Base-by-base conservation (phyloP, 1,140 invertebrate species). In the Mercenaria mercenaria region DNA sequence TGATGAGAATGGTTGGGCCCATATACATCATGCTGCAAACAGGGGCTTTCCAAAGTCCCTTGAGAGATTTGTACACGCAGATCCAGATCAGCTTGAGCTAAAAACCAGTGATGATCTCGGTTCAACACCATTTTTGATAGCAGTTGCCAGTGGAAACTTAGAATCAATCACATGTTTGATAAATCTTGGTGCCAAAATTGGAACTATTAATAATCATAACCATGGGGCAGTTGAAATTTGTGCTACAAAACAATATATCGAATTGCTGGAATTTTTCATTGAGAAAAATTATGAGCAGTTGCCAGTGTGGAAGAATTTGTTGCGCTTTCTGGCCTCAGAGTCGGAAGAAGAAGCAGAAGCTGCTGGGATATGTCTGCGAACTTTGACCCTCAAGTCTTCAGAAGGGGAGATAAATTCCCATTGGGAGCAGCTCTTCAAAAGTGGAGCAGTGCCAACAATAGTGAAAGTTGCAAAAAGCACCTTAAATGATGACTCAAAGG, bases 151-250 rank as follows among this genome's bases (percentile, higher is more conserved):
- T 13, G 94, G 94, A 13, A 93, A 94, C 67, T 81, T 94, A 8
- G 95, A 96, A 20, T 93, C 94, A 34, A 93, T 95, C 23, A 86
- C 90, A 20, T 94, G 91, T 56, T 89, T 96, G n/a, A 91, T 96
- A 3, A 84, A 90, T 39, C 88, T 94, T 37, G 93, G 93, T 2
- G 92, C 94, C 15, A 95, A 95, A 88, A 81, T 95, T n/a, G 88
- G 91, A 82, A 92, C 89, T 0, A 92, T 93, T 15, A 94, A 95
- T 89, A 90, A 91, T 10, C 92, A 93, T 29, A 95, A 95, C 76
- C 95, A 96, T 90, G 95, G 95, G 20, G 94, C 93, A 13, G 93
- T 96, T 56, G 95, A 96, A 84, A 92, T 96, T 23, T 94, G 93
- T 88, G 93, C 94, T 29, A 87, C 94, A 61, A 94, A 95, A 50